Percentiles rank a stretch among this genome's conserved stretches.
phyloP scores from a whole-genome alignment of 2,888 invertebrate genomes.

The Polyommatus icarus region DNA sequence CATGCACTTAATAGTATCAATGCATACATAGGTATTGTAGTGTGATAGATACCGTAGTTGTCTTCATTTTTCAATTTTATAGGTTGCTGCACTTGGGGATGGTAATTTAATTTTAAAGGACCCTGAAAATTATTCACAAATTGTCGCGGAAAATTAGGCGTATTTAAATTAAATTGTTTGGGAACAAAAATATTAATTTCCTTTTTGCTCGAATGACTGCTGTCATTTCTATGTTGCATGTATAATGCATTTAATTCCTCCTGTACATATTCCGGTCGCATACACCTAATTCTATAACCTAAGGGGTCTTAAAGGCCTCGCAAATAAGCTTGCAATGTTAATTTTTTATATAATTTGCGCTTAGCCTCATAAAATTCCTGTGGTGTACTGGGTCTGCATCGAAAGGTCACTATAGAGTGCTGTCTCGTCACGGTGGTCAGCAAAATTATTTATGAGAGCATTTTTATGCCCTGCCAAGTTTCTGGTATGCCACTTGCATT shows the following conservation, averaged over 20 bases:
- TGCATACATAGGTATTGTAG: no score
- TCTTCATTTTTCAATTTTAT: no score
- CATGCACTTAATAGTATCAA: no score
- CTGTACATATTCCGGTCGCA: constrained; percentile 31
- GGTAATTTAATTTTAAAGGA: no score
- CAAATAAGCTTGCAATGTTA: constrained; percentile 42
- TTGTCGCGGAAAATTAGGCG: no score
- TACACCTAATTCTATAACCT: constrained; percentile 32
- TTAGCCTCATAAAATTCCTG: constrained; percentile 44
- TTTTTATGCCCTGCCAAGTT: background rate
- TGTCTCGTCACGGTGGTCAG: constrained; percentile 43
- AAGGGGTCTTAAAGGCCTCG: constrained; percentile 39
- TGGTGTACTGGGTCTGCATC: constrained; percentile 36
- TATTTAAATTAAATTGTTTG: no score
- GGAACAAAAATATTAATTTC: constrained; percentile 17
- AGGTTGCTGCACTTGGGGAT: no score
- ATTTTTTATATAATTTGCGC: constrained; percentile 40
- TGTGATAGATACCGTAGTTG: no score
- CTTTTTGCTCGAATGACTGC: background rate
- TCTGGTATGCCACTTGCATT: background rate
- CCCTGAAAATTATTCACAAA: no score
- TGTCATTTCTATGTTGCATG: constrained; percentile 16
- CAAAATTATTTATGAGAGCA: no score
- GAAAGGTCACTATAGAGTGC: constrained; percentile 42
- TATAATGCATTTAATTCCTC: background rate